These are phyloP conservation scores for Knipowitschia caucasica DNA, from an alignment of 2,797 vertebrate species.

Conservation along the genomic window DNA sequence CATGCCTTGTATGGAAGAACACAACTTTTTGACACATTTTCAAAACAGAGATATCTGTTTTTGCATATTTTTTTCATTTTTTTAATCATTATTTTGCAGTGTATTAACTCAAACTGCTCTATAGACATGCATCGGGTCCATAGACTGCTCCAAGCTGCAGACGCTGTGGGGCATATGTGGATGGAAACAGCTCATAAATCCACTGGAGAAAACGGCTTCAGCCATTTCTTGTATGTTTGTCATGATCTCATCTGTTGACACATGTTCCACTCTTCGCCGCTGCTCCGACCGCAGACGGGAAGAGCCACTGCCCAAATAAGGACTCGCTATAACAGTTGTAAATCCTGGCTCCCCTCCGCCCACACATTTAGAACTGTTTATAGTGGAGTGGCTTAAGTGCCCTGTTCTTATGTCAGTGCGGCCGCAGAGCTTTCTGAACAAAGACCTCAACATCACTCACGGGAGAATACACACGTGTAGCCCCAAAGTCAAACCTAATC, in stretches of 20 bases:
- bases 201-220: not conserved
- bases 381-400: conserved; percentile 17
- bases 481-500: not conserved
- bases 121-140: too few relatives aligned
- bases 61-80: too few relatives aligned
- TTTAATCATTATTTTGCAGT: too few relatives aligned
- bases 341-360: not conserved
- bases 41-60: too few relatives aligned
- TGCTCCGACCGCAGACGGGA: not conserved
- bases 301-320: conserved; percentile 45
- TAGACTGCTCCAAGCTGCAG: too few relatives aligned
- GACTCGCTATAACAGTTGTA: conserved; percentile 13
- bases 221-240: not conserved
- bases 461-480: not conserved
- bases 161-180: too few relatives aligned
- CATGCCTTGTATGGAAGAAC: too few relatives aligned
- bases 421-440: conserved; percentile 9
- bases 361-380: conserved; percentile 19
- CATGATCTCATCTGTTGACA: not conserved
- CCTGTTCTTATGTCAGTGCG: conserved; percentile 24
- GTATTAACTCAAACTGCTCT: too few relatives aligned
- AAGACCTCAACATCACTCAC: conserved; percentile 3
- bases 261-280: conserved; percentile 5
- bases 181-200: not conserved
- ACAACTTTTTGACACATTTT: too few relatives aligned